These are phyloP conservation scores for Griposia aprilina DNA, from an alignment of 2,888 invertebrate species.

Conservation along the genomic window DNA sequence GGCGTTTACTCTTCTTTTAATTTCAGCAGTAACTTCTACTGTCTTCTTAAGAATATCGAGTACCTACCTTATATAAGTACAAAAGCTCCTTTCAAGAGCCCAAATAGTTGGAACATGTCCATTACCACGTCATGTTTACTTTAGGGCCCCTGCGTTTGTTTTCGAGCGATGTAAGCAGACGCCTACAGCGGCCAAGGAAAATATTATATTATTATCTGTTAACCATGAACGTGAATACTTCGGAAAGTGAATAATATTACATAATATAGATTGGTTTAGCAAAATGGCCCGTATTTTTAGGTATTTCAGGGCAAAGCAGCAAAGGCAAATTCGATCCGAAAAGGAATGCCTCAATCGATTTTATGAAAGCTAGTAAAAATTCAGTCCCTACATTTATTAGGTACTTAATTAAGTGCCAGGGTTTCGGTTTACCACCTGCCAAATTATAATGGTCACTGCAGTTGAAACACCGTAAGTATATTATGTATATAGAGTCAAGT, in stretches of 20 bases:
- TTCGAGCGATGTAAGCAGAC: slow-evolving; percentile 59
- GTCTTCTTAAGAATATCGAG: slow-evolving; percentile 3
- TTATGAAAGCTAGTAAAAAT: not conserved
- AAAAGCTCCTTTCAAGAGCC: slow-evolving; percentile 33
- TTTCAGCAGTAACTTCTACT: not conserved
- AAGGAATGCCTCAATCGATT: not conserved
- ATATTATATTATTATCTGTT: slow-evolving; percentile 59
- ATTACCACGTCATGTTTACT: slow-evolving; percentile 78
- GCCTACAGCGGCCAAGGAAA: slow-evolving; percentile 50
- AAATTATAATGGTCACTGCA: not conserved
- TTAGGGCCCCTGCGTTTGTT: slow-evolving; percentile 73
- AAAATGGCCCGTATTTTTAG: not conserved
- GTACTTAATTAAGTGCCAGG: no score
- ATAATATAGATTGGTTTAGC: slow-evolving; percentile 27
- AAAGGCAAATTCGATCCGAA: not conserved
- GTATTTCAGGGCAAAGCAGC: not conserved
- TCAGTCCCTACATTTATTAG: not conserved
- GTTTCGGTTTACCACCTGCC: not conserved
- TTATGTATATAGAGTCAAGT: not conserved
- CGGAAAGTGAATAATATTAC: slow-evolving; percentile 26
- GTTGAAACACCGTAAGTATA: not conserved
- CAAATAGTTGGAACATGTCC: slow-evolving; percentile 72
- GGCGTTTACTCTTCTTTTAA: not conserved
- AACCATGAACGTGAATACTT: slow-evolving; percentile 42
- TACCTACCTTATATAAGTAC: slow-evolving; percentile 17